Conservation (phyloP, 2,888 invertebrate species). For the Hyposoter dolosus region DNA sequence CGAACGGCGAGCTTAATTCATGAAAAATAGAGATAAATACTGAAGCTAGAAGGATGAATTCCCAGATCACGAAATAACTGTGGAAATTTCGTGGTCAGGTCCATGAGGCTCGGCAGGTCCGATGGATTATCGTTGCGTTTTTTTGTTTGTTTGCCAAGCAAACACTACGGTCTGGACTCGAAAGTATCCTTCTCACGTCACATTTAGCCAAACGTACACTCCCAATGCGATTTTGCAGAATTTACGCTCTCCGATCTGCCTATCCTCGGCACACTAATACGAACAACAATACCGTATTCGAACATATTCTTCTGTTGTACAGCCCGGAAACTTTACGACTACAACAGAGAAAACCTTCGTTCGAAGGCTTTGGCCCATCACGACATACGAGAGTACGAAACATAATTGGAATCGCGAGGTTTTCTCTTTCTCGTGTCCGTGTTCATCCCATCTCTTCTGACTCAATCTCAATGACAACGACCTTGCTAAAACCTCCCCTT, state of each 20-base stretch:
- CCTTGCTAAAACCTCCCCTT: conserved; percentile 16
- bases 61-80: conserved; percentile 23
- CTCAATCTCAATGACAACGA: conserved; percentile 43
- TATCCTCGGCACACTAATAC: conserved; percentile 39
- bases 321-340: conserved; percentile 28
- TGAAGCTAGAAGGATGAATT: conserved; percentile 27
- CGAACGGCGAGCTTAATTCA: conserved; percentile 42
- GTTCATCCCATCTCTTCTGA: conserved; percentile 38
- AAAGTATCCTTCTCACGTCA: conserved; percentile 73
- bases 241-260: conserved; percentile 55
- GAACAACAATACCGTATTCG: conserved; percentile 15
- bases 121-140: conserved; percentile 31
- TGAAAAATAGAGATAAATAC: conserved; percentile 48
- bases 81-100: conserved; percentile 39
- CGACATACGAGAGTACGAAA: conserved; percentile 43
- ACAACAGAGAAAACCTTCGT: conserved; percentile 52
- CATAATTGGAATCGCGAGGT: conserved; percentile 70
- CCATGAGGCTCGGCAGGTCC: conserved; percentile 47
- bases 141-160: conserved; percentile 55
- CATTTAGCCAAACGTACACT: conserved; percentile 67
- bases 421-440: conserved; percentile 54
- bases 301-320: conserved; percentile 19
- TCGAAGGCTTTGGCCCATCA: conserved; percentile 56
- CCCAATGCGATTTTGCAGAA: conserved; percentile 46
- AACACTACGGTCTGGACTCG: conserved; percentile 55